A percentile compares a stretch with the other conserved stretches of the same genome.
phyloP scores from a whole-genome alignment of 2,888 invertebrate genomes.

The Leptinotarsa rubiginosa region DNA sequence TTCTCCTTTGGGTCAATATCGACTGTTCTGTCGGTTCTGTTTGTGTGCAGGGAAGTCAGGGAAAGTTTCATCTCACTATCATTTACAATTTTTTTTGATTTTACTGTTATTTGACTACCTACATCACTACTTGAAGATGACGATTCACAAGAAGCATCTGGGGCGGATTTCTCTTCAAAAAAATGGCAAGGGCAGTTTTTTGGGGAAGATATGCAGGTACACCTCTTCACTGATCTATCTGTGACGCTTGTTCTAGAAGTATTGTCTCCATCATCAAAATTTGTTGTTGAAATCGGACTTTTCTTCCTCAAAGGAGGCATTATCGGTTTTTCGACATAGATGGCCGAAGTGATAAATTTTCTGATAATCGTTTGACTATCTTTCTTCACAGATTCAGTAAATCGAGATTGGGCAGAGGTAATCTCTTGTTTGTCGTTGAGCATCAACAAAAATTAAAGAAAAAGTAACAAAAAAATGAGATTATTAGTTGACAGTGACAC shows the following conservation, averaged over 20 bases:
- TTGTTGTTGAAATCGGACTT: conserved; percentile 45
- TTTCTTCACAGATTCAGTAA: conserved; percentile 34
- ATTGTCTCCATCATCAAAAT: conserved; percentile 26
- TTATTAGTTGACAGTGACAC: conserved; percentile 1
- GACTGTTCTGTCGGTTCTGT: conserved; percentile 35
- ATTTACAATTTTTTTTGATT: conserved; percentile 31
- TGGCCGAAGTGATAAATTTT: conserved; percentile 73
- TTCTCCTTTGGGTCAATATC: conserved; percentile 47
- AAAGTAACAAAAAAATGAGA: conserved; percentile 27
- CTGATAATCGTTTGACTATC: conserved; percentile 49
- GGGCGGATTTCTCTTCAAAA: conserved; percentile 7
- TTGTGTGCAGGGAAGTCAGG: conserved; percentile 42
- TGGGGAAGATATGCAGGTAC: conserved; percentile 54
- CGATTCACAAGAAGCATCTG: conserved; percentile 24
- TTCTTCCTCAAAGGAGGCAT: conserved; percentile 52
- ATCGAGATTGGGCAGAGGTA: conserved; percentile 32
- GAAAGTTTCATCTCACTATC: conserved; percentile 46
- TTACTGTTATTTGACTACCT: conserved; percentile 47
- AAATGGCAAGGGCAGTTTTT: conserved; percentile 54
- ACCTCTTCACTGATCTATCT: conserved; percentile 49
- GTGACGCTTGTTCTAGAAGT: conserved; percentile 24
- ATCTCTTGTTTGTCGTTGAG: conserved; percentile 27
- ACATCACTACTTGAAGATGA: conserved; percentile 41
- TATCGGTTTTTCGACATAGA: conserved; percentile 69
- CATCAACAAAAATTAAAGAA: conserved; percentile 25